These are phyloP conservation scores for Polia nebulosa DNA, from an alignment of 2,888 invertebrate genomes.

Conservation along the genomic window DNA sequence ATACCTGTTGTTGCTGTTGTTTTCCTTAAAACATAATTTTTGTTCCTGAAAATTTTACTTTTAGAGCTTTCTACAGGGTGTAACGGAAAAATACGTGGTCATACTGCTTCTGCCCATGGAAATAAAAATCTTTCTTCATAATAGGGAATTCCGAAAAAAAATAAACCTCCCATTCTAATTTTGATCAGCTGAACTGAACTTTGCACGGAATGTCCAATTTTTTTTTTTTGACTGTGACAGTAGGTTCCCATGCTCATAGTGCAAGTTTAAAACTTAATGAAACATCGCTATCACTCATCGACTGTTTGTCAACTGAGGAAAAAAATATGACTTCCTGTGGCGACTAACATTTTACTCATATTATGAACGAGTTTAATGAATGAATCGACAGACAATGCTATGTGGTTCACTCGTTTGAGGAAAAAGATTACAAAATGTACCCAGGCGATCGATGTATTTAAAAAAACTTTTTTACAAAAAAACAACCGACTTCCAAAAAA, in stretches of 20 bases:
- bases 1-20: neutral
- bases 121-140: no score
- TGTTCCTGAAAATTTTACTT: no score
- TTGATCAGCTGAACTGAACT: no score
- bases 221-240: neutral
- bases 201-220: no score
- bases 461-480: no score
- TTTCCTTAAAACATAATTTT: neutral
- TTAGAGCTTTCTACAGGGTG: no score
- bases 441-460: neutral
- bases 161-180: no score
- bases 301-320: neutral
- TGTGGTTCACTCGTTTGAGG: neutral
- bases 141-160: no score
- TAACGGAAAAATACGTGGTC: no score
- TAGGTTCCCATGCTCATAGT: neutral
- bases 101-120: no score
- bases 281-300: neutral
- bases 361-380: no score
- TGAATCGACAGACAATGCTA: neutral
- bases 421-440: constrained; percentile 5
- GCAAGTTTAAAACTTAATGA: neutral
- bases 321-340: constrained; percentile 15
- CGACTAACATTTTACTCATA: neutral
- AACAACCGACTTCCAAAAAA: neutral